phyloP scores from a whole-genome alignment of 2,113 vertebrate genomes.

The Corapipo altera region DNA sequence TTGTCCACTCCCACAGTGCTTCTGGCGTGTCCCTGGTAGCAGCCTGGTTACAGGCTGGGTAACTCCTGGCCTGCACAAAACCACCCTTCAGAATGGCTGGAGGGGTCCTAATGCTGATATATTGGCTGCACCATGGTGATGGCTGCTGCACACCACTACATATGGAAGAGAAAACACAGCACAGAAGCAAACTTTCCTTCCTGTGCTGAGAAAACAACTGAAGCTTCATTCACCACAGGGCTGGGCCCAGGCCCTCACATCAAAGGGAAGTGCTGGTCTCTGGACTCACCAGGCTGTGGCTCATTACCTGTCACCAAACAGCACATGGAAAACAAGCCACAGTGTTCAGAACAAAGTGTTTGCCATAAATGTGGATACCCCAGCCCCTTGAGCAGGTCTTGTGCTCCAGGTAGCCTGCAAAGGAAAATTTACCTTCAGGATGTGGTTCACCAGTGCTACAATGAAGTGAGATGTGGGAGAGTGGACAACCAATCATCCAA shows the following conservation, averaged over 20 bases:
- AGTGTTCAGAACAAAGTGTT: not conserved
- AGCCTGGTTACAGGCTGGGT: not conserved
- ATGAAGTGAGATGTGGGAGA: not conserved
- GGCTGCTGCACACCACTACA: not conserved
- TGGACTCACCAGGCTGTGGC: not conserved
- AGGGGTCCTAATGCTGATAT: not conserved
- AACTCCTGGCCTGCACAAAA: not conserved
- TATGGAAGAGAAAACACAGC: not conserved
- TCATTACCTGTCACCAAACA: not conserved
- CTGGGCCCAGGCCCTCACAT: not conserved
- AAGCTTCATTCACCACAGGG: not conserved
- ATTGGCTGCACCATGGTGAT: not conserved
- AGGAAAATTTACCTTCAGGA: not conserved
- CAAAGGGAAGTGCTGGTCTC: not conserved
- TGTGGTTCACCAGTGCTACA: not conserved
- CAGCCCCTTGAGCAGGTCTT: not conserved
- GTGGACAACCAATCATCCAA: rapidly evolving
- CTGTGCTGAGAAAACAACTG: not conserved
- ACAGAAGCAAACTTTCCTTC: not conserved
- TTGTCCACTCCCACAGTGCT: not conserved
- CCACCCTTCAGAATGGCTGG: not conserved
- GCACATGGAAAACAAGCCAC: not conserved
- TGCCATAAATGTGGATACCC: not conserved
- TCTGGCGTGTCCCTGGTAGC: not conserved
- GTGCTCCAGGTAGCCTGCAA: not conserved